A percentile compares a stretch with the other conserved stretches of the same genome.
Evolutionary conservation across 2,797 vertebrate species (phyloP).

Genomic region (Saxicola maurus): DNA sequence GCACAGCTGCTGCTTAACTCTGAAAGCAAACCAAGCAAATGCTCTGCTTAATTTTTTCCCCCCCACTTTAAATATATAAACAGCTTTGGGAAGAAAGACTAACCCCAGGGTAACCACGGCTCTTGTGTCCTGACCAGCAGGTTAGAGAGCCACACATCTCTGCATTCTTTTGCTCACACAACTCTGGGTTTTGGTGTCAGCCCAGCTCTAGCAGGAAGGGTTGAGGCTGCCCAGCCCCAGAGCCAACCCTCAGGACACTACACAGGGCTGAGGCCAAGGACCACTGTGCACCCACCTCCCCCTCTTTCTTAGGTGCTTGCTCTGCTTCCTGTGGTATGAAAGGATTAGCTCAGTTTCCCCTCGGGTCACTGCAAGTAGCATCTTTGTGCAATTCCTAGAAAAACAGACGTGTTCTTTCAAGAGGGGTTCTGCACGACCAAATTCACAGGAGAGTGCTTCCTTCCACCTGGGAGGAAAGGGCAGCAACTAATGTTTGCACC

Average conservation of each 20-base stretch:
- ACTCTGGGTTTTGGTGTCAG: not conserved
- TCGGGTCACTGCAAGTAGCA: rapidly evolving
- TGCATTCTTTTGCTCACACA: not conserved
- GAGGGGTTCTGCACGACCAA: not conserved
- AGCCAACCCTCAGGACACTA: not conserved
- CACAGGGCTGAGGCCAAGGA: not conserved
- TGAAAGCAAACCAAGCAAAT: not conserved
- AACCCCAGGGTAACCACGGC: not conserved
- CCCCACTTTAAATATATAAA: not conserved
- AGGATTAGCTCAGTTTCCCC: not conserved
- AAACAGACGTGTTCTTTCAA: not conserved
- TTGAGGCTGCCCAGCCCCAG: not conserved
- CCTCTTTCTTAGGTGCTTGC: not conserved
- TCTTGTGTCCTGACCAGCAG: not conserved
- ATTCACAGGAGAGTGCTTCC: not conserved
- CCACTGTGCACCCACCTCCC: not conserved
- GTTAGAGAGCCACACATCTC: rapidly evolving
- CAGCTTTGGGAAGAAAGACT: not conserved
- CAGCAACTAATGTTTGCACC: not conserved
- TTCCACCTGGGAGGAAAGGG: not conserved
- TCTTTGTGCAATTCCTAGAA: not conserved
- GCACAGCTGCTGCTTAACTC: not conserved
- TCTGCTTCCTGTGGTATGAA: not conserved
- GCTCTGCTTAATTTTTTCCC: not conserved
- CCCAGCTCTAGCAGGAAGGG: not conserved